Base-by-base conservation (phyloP, 2,888 invertebrate species). In the Camptogramma bilineatum region DNA sequence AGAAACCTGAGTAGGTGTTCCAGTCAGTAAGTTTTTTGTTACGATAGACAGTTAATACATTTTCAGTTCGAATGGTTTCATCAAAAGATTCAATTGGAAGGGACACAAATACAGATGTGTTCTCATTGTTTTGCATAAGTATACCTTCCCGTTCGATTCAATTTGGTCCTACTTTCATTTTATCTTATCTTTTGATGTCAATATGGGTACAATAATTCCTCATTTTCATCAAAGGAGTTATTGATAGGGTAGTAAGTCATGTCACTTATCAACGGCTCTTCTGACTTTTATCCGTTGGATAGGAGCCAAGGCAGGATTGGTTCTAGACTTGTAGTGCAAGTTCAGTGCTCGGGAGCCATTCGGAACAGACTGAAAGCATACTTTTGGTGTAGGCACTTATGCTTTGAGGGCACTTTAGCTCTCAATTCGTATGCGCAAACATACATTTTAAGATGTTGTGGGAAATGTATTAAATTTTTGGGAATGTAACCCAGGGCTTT, bases 241-340 rank as follows among this genome's bases (percentile, higher is more conserved):
- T 79, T 72, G 73, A 74, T 76, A 73, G 72, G 73, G 64, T 66
- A 62, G 64, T 72, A 64, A 71, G 68, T 76, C 71, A 65, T 72
- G 73, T 78, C 67, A 74, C 72, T 75, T 74, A 74, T 69, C 63
- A 61, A 70, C 71, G 76, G 75, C 74, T 73, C 72, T 74, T 77
- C 79, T 78, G 81, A 84, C 80, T 81, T 85, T 84, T 86, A 84
- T 84, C 82, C 77, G 63, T 83, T 86, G 87, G 87, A 84, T 62
- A 64, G 56, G 64, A 73, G 86, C 87, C 88, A 88, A 79, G 72
- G 64, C 72, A 70, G 73, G 76, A 83, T 80, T 83, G 81, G 79
- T 79, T 78, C 73, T 19, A 47, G 55, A 19, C 47, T 44, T 44
- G 54, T 81, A 79, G 71, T 65, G 73, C 73, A 78, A 83, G 76